Evolutionary conservation across 2,888 invertebrate genomes (phyloP).

Genomic region (Pollenia angustigena): DNA sequence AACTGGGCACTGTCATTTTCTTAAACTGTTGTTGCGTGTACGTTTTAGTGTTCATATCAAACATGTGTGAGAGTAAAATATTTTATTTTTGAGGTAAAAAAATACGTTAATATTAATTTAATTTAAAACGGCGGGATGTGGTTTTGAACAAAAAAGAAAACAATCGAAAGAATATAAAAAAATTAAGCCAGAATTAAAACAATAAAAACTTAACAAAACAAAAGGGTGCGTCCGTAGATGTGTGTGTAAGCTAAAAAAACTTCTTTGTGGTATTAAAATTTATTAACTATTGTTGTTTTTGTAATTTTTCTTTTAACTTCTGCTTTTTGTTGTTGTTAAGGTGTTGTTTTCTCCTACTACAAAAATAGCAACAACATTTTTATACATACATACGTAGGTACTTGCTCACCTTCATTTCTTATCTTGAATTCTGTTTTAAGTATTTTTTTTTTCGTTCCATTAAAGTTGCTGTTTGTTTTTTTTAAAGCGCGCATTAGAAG

Average conservation of each 20-base stretch:
- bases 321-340: constrained; percentile 25
- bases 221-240: constrained; percentile 67
- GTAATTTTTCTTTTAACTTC: constrained; percentile 28
- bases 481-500: constrained; percentile 70
- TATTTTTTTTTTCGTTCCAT: constrained; percentile 10
- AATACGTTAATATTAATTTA: constrained; percentile 65
- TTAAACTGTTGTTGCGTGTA: constrained; percentile 3
- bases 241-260: neutral
- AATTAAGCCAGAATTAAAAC: constrained; percentile 43
- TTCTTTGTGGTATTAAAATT: constrained; percentile 45
- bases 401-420: constrained; percentile 72
- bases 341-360: constrained; percentile 60
- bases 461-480: constrained; percentile 28
- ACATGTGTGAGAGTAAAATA: constrained; percentile 14
- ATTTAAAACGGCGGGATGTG: constrained; percentile 73
- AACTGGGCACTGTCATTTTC: neutral
- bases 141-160: constrained; percentile 43
- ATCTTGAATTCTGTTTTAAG: constrained; percentile 49
- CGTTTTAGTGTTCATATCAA: neutral
- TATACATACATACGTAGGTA: constrained; percentile 36
- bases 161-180: constrained; percentile 15
- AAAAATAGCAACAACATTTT: neutral
- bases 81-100: constrained; percentile 46
- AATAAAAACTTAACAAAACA: constrained; percentile 30
- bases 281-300: constrained; percentile 38